Base-by-base conservation (phyloP, 2,888 invertebrate genomes). In the Spodoptera exigua region DNA sequence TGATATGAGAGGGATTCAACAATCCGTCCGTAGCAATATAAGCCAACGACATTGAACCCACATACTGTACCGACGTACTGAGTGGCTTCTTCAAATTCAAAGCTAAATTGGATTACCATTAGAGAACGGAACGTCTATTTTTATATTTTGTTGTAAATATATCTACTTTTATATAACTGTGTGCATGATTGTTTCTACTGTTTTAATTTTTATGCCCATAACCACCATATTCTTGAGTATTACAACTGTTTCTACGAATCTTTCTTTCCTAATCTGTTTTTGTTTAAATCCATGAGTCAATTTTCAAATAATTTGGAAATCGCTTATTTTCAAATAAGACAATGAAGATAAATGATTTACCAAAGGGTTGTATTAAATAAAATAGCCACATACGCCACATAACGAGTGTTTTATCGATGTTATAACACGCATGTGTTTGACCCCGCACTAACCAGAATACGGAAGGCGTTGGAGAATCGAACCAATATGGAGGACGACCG, bases 401-500 rank as follows among this genome's bases (percentile, higher is more conserved):
- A 74, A 71, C 78, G 70, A 77, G 75, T 70, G 73, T 71, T 78
- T 71, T 80, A 84, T 92, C 88, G 89, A 86, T 92, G 93, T 93
- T 91, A 82, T 93, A 93, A 93, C 93, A 91, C 84, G 94, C 93
- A 93, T 93, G 94, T 93, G 93, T 94, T 93, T 94, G 93, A 81
- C 91, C 88, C 92, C 89, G 90, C 91, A 93, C 93, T 93, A 94
- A 93, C 88, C 95, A 98, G 98, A 96, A 98, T 98, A 96, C 97
- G 99, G 95, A 98, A 99, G 97, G 98, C 98, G 88, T 96, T 99
- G 95, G 99, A 99, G 96, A 99, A 99, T 95, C 97, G 99, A 95
- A 97, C 98, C 94, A 99, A 98, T 95, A 98, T 99, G 97, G 99
- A 99, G 95, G 99, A 99, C 90, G 99, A 99, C 95, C 97, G 99